Base-by-base conservation (phyloP, 1,140 invertebrate species). In the Drosophila bifasciata region DNA sequence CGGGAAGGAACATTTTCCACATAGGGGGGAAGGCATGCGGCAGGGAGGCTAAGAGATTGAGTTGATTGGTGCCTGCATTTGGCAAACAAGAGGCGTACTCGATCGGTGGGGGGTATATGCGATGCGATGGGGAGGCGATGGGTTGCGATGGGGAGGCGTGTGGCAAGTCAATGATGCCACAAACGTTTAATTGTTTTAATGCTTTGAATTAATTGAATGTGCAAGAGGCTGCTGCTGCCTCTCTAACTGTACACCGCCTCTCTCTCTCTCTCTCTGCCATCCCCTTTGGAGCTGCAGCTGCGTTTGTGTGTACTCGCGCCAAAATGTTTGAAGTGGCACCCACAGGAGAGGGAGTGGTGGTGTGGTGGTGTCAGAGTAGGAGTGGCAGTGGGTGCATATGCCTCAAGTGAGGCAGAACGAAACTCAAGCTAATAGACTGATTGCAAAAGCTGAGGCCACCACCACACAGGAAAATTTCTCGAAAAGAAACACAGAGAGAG, bases 101-200 rank as follows among this genome's bases (percentile, higher is more conserved):
- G 2, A 6, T 16, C 41, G 15, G 36, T 17, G 21, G 68, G 17
- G 56, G 43, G 21, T 43, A 5, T n/a, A 13, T 41, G 39, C 43
- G 44, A 11, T 36, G 32, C 32, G 32, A 4, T 36, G 19, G 8
- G 13, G 21, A 43, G 45, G 61, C 68, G 78, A n/a, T n/a, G n/a
- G n/a, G n/a, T n/a, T n/a, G n/a, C 28, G 28, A 3, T 32, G 19
- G 8, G 13, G 21, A 43, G 45, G 61, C 68, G 78, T 81, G 78
- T 66, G 77, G 53, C 77, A 81, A 81, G 81, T 81, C 81, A 85
- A 81, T 86, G 64, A 86, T 86, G 77, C 73, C 62, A 58, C 62
- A 86, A 79, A 46, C 66, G 64, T 60, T 88, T 88, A 86, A 86
- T 86, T 86, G 81, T 86, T 86, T 88, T 86, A 86, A 86, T 86